These are phyloP conservation scores for Stegostoma tigrinum DNA, from an alignment of 2,113 vertebrate species.

Conservation along the genomic window DNA sequence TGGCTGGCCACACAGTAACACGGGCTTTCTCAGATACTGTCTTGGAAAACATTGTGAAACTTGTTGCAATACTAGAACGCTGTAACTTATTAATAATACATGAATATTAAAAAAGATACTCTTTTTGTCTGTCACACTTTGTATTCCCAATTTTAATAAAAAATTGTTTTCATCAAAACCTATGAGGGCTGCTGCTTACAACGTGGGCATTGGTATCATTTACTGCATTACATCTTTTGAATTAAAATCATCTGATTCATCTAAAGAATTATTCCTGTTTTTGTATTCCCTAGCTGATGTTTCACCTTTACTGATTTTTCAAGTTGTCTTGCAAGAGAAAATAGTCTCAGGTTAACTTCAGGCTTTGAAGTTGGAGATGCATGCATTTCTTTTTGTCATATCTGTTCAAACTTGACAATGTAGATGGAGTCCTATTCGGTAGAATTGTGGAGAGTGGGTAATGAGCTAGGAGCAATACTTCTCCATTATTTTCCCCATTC, in stretches of 20 bases:
- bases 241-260: background rate
- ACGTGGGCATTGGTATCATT: too few relatives aligned
- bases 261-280: background rate
- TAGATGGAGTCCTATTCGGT: background rate
- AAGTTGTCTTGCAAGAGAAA: background rate
- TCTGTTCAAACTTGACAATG: background rate
- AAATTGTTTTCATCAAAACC: background rate
- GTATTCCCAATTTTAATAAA: background rate
- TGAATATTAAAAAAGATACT: background rate
- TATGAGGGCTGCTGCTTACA: background rate
- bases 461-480: background rate
- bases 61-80: background rate
- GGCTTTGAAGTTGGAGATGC: background rate
- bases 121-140: background rate
- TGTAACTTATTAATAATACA: background rate
- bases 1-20: background rate
- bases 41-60: background rate
- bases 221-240: background rate
- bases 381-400: background rate
- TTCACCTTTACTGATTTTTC: background rate
- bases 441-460: background rate
- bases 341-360: constrained; percentile 1
- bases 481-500: background rate
- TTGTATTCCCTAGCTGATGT: background rate
- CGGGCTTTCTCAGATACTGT: background rate